Evolutionary conservation across 2,113 vertebrate genomes (phyloP), one percentile per base, ranked within the genome.

Genomic region (Porphyrio hochstetteri): DNA sequence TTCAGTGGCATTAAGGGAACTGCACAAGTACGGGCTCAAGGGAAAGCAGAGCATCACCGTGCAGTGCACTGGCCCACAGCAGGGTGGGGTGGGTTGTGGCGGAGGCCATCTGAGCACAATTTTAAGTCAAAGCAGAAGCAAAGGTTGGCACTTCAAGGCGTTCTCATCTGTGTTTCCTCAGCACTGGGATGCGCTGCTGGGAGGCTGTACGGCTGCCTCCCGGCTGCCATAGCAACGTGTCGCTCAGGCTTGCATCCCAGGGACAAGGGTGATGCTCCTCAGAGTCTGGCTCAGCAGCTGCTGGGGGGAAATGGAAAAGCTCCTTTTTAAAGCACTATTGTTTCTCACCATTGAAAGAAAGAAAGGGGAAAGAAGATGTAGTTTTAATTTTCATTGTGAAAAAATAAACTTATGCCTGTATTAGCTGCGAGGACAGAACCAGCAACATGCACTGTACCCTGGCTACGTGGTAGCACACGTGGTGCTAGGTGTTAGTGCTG

Each of bases 151-250:
- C 68, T 91, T 71, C 60, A 75, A 90, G 87, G 36, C 52, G 15
- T 80, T 44, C 60, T 71, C 28, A n/a, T n/a, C 50, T 86, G 46
- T 8, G 8, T 81, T 94, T 91, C 38, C 70, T 80, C 56, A 23
- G 48, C 0, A 0, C 31, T 52, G 53, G 1, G 42, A 27, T 82
- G 55, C 7, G 3, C n/a, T 9, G 55, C 29, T 27, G 82, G 91
- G 60, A 70, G 42, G 82, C 7, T 60, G 50, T 35, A 25, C 6
- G 75, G 56, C 7, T 21, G 60, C 63, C 82, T 52, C n/a, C 40
- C 16, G 20, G 94, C 95, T 97, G 42, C 96, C 96, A 97, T 97
- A 87, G 96, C 94, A 98, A 98, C 83, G 44, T 94, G 95, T 89
- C 97, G 79, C 91, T 96, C 76, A 72, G 69, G 82, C 86, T 42